These are phyloP conservation scores for Pycnomerus fuliginosus DNA, from an alignment of 2,888 invertebrate species.

Conservation along the genomic window DNA sequence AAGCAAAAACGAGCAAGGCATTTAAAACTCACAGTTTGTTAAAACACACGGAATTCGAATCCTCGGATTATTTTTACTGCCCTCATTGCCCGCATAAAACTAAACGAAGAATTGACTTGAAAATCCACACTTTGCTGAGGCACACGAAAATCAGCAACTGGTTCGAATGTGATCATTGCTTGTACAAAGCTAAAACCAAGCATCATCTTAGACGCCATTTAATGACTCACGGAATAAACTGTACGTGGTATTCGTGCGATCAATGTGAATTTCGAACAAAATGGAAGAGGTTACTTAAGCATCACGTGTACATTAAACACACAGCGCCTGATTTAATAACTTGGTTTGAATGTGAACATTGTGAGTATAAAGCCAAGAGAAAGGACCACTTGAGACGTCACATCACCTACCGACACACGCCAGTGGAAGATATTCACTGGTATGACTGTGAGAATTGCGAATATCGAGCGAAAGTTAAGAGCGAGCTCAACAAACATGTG, in stretches of 20 bases:
- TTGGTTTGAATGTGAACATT: neutral
- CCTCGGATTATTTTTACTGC: too few species aligned
- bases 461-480: neutral
- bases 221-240: neutral
- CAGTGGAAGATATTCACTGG: neutral
- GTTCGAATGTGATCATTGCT: neutral
- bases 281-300: neutral
- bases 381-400: neutral
- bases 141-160: too few species aligned
- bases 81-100: too few species aligned
- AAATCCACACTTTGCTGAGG: too few species aligned
- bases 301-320: neutral
- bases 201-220: neutral
- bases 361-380: neutral
- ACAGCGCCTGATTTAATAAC: neutral
- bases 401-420: neutral
- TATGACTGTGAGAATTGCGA: neutral
- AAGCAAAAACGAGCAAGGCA: too few species aligned
- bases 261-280: neutral
- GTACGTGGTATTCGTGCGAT: neutral
- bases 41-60: too few species aligned
- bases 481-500: neutral
- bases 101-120: too few species aligned
- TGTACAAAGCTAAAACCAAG: neutral
- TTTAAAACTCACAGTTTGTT: too few species aligned